Conservation (phyloP, 2,113 vertebrate species). For the Heteronetta atricapilla region DNA sequence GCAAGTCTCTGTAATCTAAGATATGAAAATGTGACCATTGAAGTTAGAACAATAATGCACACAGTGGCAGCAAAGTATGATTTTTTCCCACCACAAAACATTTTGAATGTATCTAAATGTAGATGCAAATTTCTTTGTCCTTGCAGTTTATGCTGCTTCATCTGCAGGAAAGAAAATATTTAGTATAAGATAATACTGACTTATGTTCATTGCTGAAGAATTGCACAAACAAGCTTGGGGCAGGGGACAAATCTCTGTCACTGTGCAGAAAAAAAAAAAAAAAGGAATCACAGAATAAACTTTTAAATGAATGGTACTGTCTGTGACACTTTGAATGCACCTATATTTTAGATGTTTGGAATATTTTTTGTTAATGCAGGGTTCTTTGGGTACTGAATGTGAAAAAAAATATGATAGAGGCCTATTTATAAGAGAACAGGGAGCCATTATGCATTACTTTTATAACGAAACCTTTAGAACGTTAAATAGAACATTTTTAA, state of each 20-base stretch:
- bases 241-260: not conserved
- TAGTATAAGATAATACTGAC: not conserved
- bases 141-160: not conserved
- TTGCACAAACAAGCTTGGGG: not conserved
- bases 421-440: not conserved
- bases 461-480: not conserved
- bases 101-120: not conserved
- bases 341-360: not conserved
- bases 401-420: not conserved
- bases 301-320: not conserved
- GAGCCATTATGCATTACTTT: not conserved
- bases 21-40: slow-evolving; percentile 7
- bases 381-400: not conserved
- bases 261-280: not conserved
- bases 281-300: not conserved
- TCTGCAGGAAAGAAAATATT: slow-evolving; percentile 22
- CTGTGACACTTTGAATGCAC: not conserved
- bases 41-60: slow-evolving; percentile 36
- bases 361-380: not conserved
- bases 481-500: not conserved
- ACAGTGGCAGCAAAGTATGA: slow-evolving; percentile 10
- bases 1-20: slow-evolving; percentile 18
- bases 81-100: slow-evolving; percentile 36
- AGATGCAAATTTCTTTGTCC: not conserved
- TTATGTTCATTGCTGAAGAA: not conserved